Evolutionary conservation across 2,113 vertebrate genomes (phyloP).

Genomic region (Anhinga anhinga): DNA sequence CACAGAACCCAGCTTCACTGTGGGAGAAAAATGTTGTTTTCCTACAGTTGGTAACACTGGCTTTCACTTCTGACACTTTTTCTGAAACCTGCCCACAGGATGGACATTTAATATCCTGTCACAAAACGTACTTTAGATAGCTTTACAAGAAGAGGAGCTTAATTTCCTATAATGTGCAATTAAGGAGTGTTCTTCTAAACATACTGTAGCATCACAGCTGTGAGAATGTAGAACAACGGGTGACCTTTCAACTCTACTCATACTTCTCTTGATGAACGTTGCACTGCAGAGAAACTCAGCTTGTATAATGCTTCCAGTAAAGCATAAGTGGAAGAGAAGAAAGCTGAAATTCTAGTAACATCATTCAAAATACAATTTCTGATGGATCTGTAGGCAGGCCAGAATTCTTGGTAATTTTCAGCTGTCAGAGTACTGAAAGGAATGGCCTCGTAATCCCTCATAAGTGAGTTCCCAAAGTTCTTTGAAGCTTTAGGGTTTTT

Average conservation of each 20-base stretch:
- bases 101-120: neutral
- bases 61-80: neutral
- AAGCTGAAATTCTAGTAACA: neutral
- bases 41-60: neutral
- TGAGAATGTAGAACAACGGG: neutral
- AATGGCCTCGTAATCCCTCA: neutral
- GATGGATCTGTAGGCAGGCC: neutral
- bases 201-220: neutral
- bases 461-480: neutral
- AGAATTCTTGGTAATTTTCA: neutral
- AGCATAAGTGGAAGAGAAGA: neutral
- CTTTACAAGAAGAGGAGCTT: neutral
- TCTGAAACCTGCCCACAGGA: neutral
- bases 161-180: neutral
- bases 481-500: rapidly evolving
- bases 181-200: neutral
- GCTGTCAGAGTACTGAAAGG: neutral
- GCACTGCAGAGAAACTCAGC: neutral
- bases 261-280: neutral
- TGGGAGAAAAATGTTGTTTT: neutral
- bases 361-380: neutral
- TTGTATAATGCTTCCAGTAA: neutral
- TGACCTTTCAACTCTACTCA: neutral
- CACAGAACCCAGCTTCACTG: neutral
- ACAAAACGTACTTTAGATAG: neutral